These are phyloP conservation scores for Ricordea florida DNA, from an alignment of 92 coral and sea anemone species.

Conservation along the genomic window DNA sequence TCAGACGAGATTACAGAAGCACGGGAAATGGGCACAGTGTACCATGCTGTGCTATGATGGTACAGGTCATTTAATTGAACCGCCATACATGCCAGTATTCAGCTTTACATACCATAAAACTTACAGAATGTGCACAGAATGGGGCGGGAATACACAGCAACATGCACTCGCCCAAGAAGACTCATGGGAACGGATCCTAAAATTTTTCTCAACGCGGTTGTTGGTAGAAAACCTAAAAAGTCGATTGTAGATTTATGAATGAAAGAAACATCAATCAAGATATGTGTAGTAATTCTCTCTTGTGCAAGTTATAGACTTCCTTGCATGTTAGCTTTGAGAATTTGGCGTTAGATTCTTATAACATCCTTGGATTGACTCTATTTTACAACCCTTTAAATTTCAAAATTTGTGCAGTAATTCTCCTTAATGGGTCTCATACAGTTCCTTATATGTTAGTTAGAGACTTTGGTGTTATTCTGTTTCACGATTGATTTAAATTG, in stretches of 20 bases:
- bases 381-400: too few species aligned
- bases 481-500: too few species aligned
- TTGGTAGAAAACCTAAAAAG: not conserved
- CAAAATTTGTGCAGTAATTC: too few species aligned
- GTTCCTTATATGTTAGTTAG: too few species aligned
- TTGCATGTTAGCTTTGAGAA: too few species aligned
- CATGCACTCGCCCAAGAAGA: constrained; percentile 70
- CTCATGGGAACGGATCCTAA: constrained; percentile 64
- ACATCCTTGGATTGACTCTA: too few species aligned
- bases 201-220: constrained; percentile 28
- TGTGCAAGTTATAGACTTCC: too few species aligned
- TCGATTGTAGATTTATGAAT: constrained; percentile 32
- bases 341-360: too few species aligned
- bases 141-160: constrained; percentile 70
- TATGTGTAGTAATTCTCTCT: too few species aligned
- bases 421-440: too few species aligned
- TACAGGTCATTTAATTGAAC: constrained; percentile 82
- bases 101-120: constrained; percentile 63
- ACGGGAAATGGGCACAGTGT: constrained; percentile 57
- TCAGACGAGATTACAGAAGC: constrained; percentile 31
- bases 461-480: too few species aligned
- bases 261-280: too few species aligned
- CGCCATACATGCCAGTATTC: constrained; percentile 76
- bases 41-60: constrained; percentile 54
- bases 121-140: constrained; percentile 47